These are phyloP conservation scores for Limnodromus scolopaceus DNA, from an alignment of 2,797 vertebrate genomes.

Conservation along the genomic window DNA sequence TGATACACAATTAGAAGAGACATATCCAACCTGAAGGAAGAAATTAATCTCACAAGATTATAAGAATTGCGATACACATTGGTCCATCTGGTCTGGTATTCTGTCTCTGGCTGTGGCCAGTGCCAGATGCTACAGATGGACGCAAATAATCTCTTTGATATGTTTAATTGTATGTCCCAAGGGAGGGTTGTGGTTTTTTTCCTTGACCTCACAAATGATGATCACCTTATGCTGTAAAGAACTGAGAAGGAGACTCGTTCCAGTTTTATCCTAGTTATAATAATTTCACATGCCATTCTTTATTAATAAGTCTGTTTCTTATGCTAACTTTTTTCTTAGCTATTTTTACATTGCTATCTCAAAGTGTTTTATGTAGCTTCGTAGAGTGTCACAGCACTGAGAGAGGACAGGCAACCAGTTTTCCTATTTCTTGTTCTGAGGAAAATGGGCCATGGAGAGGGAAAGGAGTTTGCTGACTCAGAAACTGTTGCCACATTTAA, in stretches of 20 bases:
- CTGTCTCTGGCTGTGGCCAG: neutral
- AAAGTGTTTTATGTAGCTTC: conserved; percentile 1
- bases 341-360: conserved; percentile 28
- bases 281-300: neutral
- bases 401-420: neutral
- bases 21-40: conserved; percentile 50
- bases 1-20: conserved; percentile 41
- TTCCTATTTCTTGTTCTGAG: neutral
- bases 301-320: neutral
- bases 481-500: neutral
- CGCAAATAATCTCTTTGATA: conserved; percentile 39
- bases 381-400: neutral
- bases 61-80: conserved; percentile 16
- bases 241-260: neutral
- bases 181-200: neutral
- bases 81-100: conserved; percentile 53
- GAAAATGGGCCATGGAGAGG: neutral
- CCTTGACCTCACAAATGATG: conserved; percentile 6
- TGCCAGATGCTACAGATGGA: conserved; percentile 65
- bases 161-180: conserved; percentile 48
- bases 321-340: neutral
- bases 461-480: conserved; percentile 25
- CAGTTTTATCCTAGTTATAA: neutral
- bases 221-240: conserved; percentile 4
- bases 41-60: conserved; percentile 52